These are phyloP conservation scores for Chloroclysta siterata DNA, from an alignment of 2,888 invertebrate genomes.

Conservation along the genomic window DNA sequence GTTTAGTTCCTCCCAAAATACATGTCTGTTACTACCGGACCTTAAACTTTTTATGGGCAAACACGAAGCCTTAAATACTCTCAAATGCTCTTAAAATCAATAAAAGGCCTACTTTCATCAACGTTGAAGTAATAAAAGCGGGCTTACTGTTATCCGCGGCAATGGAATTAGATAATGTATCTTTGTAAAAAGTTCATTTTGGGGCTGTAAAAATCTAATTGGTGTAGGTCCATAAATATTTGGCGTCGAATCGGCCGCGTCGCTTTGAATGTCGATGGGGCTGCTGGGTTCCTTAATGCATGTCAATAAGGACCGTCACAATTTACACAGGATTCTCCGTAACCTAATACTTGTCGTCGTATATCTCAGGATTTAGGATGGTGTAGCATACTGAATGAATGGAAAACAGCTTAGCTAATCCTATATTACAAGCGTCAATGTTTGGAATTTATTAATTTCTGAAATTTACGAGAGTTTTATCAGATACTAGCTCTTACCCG, in stretches of 20 bases:
- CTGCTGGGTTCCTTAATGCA: constrained; percentile 67
- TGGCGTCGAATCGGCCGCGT: constrained; percentile 61
- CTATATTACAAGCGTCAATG: background rate
- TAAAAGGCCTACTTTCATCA: constrained; percentile 80
- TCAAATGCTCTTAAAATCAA: constrained; percentile 79
- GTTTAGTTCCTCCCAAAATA: constrained; percentile 49
- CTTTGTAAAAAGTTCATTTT: constrained; percentile 70
- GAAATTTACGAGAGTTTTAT: no score
- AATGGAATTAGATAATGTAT: constrained; percentile 79
- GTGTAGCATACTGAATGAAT: constrained; percentile 41
- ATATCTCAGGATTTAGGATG: constrained; percentile 56
- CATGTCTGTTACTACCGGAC: constrained; percentile 67
- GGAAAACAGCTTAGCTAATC: constrained; percentile 23
- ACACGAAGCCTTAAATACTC: constrained; percentile 76
- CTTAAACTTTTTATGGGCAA: constrained; percentile 73
- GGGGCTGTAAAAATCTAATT: constrained; percentile 76
- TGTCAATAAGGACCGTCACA: constrained; percentile 72
- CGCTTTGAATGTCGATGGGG: constrained; percentile 70
- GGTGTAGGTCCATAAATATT: constrained; percentile 75
- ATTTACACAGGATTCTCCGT: constrained; percentile 59
- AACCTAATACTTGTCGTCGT: constrained; percentile 63
- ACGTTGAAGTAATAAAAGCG: constrained; percentile 76
- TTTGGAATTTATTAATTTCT: no score
- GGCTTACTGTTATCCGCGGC: constrained; percentile 77
- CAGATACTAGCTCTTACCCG: no score